Evolutionary conservation across 2,888 invertebrate genomes (phyloP), one percentile per base, ranked within the genome.

Genomic region (Odontocerum albicorne): DNA sequence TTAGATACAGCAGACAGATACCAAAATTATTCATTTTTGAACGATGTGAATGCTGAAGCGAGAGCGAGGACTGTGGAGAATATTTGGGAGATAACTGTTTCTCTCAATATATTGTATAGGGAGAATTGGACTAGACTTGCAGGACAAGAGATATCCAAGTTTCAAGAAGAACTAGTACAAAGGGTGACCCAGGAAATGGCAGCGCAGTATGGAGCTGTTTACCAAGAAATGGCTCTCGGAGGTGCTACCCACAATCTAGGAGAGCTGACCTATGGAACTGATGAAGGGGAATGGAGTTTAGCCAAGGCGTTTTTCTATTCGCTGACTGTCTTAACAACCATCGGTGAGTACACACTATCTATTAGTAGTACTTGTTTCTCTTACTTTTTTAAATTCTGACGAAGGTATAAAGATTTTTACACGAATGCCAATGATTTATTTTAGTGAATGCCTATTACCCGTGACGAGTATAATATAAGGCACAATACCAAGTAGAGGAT

Each of bases 301-400:
- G 90, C 92, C 50, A 85, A 88, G 66, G 92, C 96, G 49, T 96
- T 96, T 75, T 85, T 96, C 65, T 96, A 96, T 75, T 95, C 95
- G 16, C 82, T 96, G 64, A 96, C 96, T 31, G 93, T 96, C 62
- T 82, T 96, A 65, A 96, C 95, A 44, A 96, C 92, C 58, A 90
- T 92, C 70, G 92, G 92, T 92, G 72, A 86, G 87, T 77, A n/a
- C n/a, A n/a, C n/a, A n/a, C n/a, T n/a, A n/a, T n/a, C n/a, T n/a
- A n/a, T n/a, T n/a, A n/a, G n/a, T n/a, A n/a, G n/a, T n/a, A n/a
- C n/a, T n/a, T n/a, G n/a, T n/a, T n/a, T n/a, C n/a, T n/a, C n/a
- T n/a, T n/a, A n/a, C n/a, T n/a, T n/a, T n/a, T n/a, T n/a, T n/a
- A n/a, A n/a, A n/a, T n/a, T n/a, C n/a, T n/a, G n/a, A n/a, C n/a